Evolutionary conservation across 1,140 invertebrate species (phyloP).

Genomic region (Cyclargus thomasi): DNA sequence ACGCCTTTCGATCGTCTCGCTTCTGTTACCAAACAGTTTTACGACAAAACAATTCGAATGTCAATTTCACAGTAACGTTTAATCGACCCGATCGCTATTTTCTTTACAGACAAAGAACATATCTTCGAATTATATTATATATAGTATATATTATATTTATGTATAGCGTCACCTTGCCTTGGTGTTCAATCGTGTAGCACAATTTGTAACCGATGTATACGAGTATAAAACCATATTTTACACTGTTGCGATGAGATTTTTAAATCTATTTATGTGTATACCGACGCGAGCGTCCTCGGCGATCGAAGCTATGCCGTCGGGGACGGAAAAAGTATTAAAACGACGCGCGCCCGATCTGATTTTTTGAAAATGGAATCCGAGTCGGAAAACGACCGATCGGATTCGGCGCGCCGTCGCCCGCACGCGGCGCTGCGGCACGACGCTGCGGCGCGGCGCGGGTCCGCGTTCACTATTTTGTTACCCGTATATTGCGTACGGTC

Average conservation of each 20-base stretch:
- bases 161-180: constrained; percentile 70
- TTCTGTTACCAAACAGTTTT: constrained; percentile 41
- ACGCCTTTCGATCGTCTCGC: constrained; percentile 22
- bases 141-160: constrained; percentile 49
- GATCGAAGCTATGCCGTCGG: constrained; percentile 19
- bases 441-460: constrained; percentile 23
- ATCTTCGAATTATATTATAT: constrained; percentile 65
- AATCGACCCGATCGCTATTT: constrained; percentile 52
- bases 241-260: constrained; percentile 71
- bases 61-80: constrained; percentile 55
- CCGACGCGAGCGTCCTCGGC: constrained; percentile 60
- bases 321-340: constrained; percentile 5
- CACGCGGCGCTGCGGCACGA: constrained; percentile 1
- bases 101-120: constrained; percentile 70
- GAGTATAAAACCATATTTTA: constrained; percentile 71
- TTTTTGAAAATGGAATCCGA: neutral
- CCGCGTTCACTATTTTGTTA: constrained; percentile 36
- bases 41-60: constrained; percentile 50
- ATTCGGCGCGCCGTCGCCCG: constrained; percentile 32
- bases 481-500: constrained; percentile 29
- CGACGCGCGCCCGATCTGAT: neutral
- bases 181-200: constrained; percentile 71
- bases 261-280: constrained; percentile 68
- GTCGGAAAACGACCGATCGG: constrained; percentile 28
- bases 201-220: constrained; percentile 74